phyloP scores from a whole-genome alignment of 2,888 invertebrate species.

The Lymantria dispar region DNA sequence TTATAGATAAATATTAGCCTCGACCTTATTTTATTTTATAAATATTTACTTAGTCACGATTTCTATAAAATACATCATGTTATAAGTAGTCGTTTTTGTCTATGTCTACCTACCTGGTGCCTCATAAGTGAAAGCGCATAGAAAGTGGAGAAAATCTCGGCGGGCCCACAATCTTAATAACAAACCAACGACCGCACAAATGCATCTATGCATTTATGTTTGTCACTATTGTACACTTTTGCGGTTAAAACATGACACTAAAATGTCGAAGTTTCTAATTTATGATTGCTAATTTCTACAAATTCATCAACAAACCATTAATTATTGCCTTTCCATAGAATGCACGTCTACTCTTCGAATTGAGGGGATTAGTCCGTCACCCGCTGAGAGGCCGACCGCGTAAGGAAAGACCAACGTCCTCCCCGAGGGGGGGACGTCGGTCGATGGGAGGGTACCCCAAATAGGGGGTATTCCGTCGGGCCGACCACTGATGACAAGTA shows the following conservation, averaged over 20 bases:
- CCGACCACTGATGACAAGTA: too few species aligned
- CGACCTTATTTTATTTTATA: not conserved
- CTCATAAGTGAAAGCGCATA: constrained; percentile 66
- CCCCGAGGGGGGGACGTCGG: too few species aligned
- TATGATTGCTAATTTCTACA: constrained; percentile 17
- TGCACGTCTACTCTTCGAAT: too few species aligned
- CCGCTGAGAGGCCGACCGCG: too few species aligned
- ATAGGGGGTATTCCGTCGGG: too few species aligned
- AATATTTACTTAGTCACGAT: constrained; percentile 48
- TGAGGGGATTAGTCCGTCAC: too few species aligned
- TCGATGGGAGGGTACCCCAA: too few species aligned
- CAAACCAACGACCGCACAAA: constrained; percentile 39
- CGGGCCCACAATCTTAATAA: constrained; percentile 43
- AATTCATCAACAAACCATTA: too few species aligned
- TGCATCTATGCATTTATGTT: constrained; percentile 47
- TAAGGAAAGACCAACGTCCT: too few species aligned
- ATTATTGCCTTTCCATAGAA: too few species aligned
- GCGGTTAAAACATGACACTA: not conserved
- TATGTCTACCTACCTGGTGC: constrained; percentile 31
- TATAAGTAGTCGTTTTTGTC: constrained; percentile 54
- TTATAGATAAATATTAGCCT: too few species aligned
- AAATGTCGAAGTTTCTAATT: not conserved
- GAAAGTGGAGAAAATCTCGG: constrained; percentile 57
- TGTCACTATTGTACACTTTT: not conserved
- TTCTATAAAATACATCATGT: constrained; percentile 42